Base-by-base conservation (phyloP, 2,888 invertebrate genomes). In the Drosophila anceps region DNA sequence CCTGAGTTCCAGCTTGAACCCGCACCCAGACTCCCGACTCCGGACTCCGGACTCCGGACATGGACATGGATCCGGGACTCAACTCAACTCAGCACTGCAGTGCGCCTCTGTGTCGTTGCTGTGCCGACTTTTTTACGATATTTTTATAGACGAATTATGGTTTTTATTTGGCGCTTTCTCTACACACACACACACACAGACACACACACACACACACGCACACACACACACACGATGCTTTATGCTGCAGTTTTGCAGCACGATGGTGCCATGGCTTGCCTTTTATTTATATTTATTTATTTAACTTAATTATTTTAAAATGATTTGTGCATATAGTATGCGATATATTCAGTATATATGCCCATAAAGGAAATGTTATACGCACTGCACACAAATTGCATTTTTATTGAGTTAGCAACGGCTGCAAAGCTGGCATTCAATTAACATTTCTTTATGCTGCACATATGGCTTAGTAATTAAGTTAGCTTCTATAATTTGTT, bases 91-190 rank as follows among this genome's bases (percentile, higher is more conserved):
- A 50, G 46, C 35, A 20, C 46, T 67, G 51, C 44, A 59, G n/a
- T 37, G 54, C 54, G 46, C 35, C 35, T 69, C 57, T 61, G 53
- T 64, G 63, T 66, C 58, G 62, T 69, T 68, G 76, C 60, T 82
- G 71, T 67, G 79, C 73, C 73, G 73, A 69, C 71, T 76, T 84
- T 86, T 85, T 85, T 85, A 87, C 69, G 84, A 83, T 83, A 87
- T 87, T 87, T 86, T 86, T 86, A 86, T 86, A 82, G 87, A 81
- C 84, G 84, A 87, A 86, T 87, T 87, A 86, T 87, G 86, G 87
- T 85, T 85, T 85, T 85, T 84, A 86, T 84, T 86, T 84, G 82
- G 73, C 82, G 79, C 83, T 83, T 81, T 73, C 66, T 41, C 54
- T 59, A 50, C 37, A 53, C 39, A 60, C 33, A 55, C 39, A 24